These are phyloP conservation scores for Gonatopus flavifemur DNA, from an alignment of 1,140 invertebrate genomes.

Conservation along the genomic window DNA sequence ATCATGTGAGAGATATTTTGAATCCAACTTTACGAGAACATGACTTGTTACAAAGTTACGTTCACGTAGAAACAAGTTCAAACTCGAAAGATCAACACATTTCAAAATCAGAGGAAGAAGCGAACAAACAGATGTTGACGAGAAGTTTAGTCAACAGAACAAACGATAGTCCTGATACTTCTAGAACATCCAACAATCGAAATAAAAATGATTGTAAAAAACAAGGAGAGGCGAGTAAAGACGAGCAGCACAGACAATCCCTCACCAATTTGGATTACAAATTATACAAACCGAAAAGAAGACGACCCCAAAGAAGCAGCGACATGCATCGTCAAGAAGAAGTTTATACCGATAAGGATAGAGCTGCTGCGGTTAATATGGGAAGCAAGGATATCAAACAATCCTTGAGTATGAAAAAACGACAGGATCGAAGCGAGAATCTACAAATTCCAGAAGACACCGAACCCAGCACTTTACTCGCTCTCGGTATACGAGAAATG, in stretches of 20 bases:
- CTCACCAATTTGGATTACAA: slow-evolving; percentile 49
- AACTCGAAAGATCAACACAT: slow-evolving; percentile 14
- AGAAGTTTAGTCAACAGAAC: neutral
- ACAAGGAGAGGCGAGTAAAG: slow-evolving; percentile 3
- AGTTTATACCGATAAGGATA: slow-evolving; percentile 85
- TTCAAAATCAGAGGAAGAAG: neutral
- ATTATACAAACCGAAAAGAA: slow-evolving; percentile 59
- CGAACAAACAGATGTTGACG: neutral
- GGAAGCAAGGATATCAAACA: slow-evolving; percentile 82
- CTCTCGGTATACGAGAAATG: slow-evolving; percentile 74
- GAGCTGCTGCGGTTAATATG: slow-evolving; percentile 85
- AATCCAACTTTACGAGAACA: slow-evolving; percentile 62
- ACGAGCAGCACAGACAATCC: neutral
- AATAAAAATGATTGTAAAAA: neutral
- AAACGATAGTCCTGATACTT: neutral
- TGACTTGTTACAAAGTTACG: slow-evolving; percentile 75
- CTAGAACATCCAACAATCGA: no score
- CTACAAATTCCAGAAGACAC: slow-evolving; percentile 78
- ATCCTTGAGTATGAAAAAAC: slow-evolving; percentile 76
- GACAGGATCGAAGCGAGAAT: slow-evolving; percentile 72
- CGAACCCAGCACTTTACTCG: slow-evolving; percentile 72
- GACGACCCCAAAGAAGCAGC: slow-evolving; percentile 44
- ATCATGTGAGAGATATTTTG: slow-evolving; percentile 43
- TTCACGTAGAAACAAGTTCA: slow-evolving; percentile 55
- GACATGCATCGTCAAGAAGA: slow-evolving; percentile 64